A percentile compares a stretch with the other conserved stretches of the same genome.
phyloP scores from a whole-genome alignment of 2,888 invertebrate genomes.

The Osmoderma eremita region DNA sequence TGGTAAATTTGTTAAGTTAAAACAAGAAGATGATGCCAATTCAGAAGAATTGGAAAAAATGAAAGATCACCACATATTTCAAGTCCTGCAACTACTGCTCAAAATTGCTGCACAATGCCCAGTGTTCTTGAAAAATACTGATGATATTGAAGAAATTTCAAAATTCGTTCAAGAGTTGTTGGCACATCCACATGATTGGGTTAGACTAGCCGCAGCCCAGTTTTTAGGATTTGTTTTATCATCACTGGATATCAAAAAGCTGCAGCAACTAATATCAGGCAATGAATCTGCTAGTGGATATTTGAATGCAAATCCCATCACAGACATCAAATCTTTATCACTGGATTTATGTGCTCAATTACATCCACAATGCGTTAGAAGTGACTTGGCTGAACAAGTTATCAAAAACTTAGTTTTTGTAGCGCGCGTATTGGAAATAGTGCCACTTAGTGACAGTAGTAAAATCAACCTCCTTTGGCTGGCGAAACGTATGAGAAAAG shows the following conservation, averaged over 20 bases:
- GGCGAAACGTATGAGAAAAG: constrained; percentile 76
- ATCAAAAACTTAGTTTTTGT: constrained; percentile 76
- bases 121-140: constrained; percentile 66
- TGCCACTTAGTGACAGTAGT: constrained; percentile 63
- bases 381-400: constrained; percentile 79
- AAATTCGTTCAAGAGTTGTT: constrained; percentile 77
- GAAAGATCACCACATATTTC: constrained; percentile 80
- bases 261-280: constrained; percentile 65
- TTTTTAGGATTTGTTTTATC: constrained; percentile 78
- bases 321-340: constrained; percentile 72
- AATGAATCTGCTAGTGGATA: constrained; percentile 54
- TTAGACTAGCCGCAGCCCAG: constrained; percentile 80
- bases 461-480: constrained; percentile 79
- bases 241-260: constrained; percentile 70
- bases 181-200: constrained; percentile 88
- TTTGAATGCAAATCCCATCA: constrained; percentile 71
- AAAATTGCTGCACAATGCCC: constrained; percentile 75
- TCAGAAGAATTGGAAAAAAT: constrained; percentile 68
- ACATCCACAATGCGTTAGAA: constrained; percentile 72
- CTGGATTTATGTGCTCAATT: constrained; percentile 82
- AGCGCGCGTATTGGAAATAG: constrained; percentile 72
- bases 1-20: constrained; percentile 38
- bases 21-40: constrained; percentile 47
- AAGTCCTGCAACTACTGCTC: constrained; percentile 76
- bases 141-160: constrained; percentile 69